Evolutionary conservation across 2,888 invertebrate genomes (phyloP).

Genomic region (Cepaea hortensis): DNA sequence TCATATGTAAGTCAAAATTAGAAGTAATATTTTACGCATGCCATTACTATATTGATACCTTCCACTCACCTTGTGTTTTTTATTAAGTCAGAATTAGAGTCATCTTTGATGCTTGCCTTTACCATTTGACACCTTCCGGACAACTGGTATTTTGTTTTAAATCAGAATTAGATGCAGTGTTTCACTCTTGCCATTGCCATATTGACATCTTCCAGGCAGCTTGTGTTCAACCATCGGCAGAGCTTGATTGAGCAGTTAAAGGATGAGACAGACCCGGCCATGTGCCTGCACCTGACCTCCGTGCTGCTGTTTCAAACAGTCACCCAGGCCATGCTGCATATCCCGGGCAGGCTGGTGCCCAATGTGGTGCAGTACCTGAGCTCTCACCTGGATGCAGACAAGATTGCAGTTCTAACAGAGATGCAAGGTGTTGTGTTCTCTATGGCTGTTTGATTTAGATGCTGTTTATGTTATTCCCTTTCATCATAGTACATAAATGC

Average conservation of each 20-base stretch:
- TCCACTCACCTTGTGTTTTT: too few relatives aligned
- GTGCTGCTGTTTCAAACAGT: constrained; percentile 86
- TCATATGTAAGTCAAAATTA: too few relatives aligned
- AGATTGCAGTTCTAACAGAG: constrained; percentile 81
- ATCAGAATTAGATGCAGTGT: background rate
- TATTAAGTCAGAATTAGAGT: too few relatives aligned
- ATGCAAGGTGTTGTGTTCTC: constrained; percentile 84
- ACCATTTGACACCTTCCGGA: too few relatives aligned
- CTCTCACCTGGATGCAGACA: constrained; percentile 82
- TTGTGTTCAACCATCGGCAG: constrained; percentile 88
- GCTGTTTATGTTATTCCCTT: too few relatives aligned
- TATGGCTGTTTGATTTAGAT: background rate
- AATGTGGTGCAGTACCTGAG: constrained; percentile 86
- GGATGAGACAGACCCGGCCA: constrained; percentile 72
- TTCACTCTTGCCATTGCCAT: constrained; percentile 59
- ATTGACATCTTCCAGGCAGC: constrained; percentile 78
- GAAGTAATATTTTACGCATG: too few relatives aligned
- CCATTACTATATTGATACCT: too few relatives aligned
- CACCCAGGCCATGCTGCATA: constrained; percentile 90
- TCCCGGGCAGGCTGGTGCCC: constrained; percentile 94
- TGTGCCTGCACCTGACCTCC: constrained; percentile 71
- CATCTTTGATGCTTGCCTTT: too few relatives aligned
- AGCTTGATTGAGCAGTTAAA: constrained; percentile 87
- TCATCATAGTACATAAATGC: background rate
- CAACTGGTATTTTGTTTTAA: too few relatives aligned